Base-by-base conservation (phyloP, 2,113 vertebrate species). In the Epinephelus lanceolatus region DNA sequence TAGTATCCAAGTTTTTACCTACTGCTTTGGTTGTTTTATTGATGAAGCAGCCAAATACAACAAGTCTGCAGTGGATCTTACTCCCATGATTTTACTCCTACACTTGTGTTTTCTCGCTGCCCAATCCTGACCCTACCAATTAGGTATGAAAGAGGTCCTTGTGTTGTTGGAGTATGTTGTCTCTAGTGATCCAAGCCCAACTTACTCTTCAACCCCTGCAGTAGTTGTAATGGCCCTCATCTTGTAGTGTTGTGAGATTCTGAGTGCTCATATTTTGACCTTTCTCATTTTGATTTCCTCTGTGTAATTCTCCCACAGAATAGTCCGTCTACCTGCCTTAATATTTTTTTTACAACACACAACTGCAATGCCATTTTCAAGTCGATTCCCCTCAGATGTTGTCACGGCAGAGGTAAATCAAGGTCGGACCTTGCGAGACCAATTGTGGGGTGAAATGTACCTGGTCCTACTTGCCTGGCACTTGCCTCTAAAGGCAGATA, bases 241-340 rank as follows among this genome's bases (percentile, higher is more conserved):
- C 68, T 73, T 30, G 12, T 49, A 19, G 33, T 75, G 63, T 80
- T 49, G 63, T 78, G 60, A 59, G 33, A 68, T 62, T 81, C 63
- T 42, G 51, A 80, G 67, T 49, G 33, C 40, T 86, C 25, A 37
- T 52, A 37, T 77, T 77, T 70, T 76, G 68, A 86, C 67, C 71
- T 80, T 84, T 84, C 4, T 79, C 71, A 57, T 74, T 84, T 68
- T 72, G 51, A 81, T 45, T 62, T 83, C 49, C 51, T 78, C 66
- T 37, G 30, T 75, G 53, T 33, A 77, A 25, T 77, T 75, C 30
- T 83, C 45, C n/a, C 61, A 60, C 10, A 60, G 47, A 69, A 60
- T 55, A 66, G 23, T 77, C 5, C 0, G 23, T 52, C 67, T 57
- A 47, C 45, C 45, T 57, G 17, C 42, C 37, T 78, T 52, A 25